phyloP scores from a whole-genome alignment of 2,888 invertebrate species.

The Limnephilus auricula region DNA sequence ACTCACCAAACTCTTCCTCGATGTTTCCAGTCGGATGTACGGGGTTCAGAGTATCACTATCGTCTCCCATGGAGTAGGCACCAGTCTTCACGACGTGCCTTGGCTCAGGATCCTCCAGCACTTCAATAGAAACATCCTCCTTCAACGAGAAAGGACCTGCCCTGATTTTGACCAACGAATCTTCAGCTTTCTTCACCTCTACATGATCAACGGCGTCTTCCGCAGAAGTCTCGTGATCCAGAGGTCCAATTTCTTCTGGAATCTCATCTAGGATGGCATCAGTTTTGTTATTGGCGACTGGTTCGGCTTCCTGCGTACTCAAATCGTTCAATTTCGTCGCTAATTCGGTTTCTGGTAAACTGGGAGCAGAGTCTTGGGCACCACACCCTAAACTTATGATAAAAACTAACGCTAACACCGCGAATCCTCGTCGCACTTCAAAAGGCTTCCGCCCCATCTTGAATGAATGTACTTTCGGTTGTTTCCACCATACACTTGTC shows the following conservation, averaged over 20 bases:
- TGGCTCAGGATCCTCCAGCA: conserved; percentile 68
- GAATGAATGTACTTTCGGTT: neutral
- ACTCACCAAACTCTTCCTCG: conserved; percentile 51
- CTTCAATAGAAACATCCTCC: conserved; percentile 21
- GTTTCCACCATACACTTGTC: conserved; percentile 35
- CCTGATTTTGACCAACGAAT: neutral
- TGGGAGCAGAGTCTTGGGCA: conserved; percentile 39
- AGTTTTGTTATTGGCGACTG: neutral
- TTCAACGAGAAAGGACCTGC: neutral
- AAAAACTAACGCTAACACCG: conserved; percentile 47
- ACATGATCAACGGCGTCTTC: conserved; percentile 65
- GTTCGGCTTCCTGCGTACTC: neutral
- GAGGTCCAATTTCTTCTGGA: conserved; percentile 13
- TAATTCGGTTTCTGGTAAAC: conserved; percentile 19
- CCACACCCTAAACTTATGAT: conserved; percentile 51
- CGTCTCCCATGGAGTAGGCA: conserved; percentile 72
- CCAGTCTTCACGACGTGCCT: conserved; percentile 72
- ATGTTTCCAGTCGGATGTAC: neutral
- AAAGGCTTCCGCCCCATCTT: conserved; percentile 60
- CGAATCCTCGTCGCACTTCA: conserved; percentile 15
- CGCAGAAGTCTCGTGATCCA: conserved; percentile 51
- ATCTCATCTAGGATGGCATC: neutral
- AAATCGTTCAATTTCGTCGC: conserved; percentile 22
- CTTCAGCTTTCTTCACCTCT: conserved; percentile 10
- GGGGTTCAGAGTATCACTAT: neutral